Percentiles rank a stretch among this genome's conserved stretches.
Evolutionary conservation across 2,797 vertebrate species (phyloP).

Genomic region (Microcaecilia unicolor): DNA sequence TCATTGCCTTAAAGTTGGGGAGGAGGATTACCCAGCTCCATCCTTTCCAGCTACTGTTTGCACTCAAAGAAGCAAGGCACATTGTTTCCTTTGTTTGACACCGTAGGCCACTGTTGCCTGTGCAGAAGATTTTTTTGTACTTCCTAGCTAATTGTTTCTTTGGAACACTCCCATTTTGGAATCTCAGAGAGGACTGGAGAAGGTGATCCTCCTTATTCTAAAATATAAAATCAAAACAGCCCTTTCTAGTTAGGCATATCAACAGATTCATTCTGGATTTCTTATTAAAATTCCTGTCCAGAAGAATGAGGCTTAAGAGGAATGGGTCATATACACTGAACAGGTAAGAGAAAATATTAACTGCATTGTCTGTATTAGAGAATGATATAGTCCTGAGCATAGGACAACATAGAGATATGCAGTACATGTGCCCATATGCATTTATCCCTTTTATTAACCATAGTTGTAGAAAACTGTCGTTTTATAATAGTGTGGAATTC

Average conservation of each 20-base stretch:
- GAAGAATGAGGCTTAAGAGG: constrained; percentile 70
- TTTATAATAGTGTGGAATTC: too few relatives aligned
- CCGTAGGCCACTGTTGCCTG: too few relatives aligned
- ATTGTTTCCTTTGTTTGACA: too few relatives aligned
- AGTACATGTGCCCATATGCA: too few relatives aligned
- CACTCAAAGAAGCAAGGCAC: too few relatives aligned
- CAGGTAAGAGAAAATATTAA: constrained; percentile 53
- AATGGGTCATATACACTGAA: constrained; percentile 76
- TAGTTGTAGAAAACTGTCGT: too few relatives aligned
- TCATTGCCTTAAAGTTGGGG: too few relatives aligned
- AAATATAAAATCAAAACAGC: too few relatives aligned
- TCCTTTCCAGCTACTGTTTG: too few relatives aligned
- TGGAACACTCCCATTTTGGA: constrained; percentile 20
- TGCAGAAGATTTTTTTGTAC: constrained; percentile 29
- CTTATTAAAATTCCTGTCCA: constrained; percentile 62
- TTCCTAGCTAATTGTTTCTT: constrained; percentile 30
- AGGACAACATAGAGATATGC: too few relatives aligned
- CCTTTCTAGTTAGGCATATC: constrained; percentile 25
- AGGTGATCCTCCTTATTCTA: constrained; percentile 24
- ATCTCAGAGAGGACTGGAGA: constrained; percentile 43
- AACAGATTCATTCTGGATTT: constrained; percentile 61
- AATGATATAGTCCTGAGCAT: neutral
- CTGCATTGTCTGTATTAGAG: neutral
- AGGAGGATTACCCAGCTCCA: too few relatives aligned
- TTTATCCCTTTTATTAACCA: too few relatives aligned